Evolutionary conservation across 1,140 invertebrate species (phyloP), one percentile per base, ranked within the genome.

Genomic region (Apis cerana): DNA sequence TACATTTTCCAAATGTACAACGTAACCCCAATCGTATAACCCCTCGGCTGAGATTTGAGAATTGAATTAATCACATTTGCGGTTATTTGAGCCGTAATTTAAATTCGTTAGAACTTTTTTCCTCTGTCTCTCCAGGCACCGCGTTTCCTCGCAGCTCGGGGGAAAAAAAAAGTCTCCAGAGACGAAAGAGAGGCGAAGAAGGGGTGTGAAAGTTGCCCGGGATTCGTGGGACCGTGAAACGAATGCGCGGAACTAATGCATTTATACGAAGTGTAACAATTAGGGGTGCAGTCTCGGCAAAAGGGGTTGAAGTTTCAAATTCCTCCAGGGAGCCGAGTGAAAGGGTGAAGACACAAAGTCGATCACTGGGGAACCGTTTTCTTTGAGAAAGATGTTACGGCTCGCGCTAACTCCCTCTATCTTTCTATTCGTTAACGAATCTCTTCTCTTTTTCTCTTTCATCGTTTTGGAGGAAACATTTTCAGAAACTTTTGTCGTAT

Each of bases 181-280:
- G 88, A 80, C 43, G 56, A 17, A 79, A 79, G 85, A 81, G 74
- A 27, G 74, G 80, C 71, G 80, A 62, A 67, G 75, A 72, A 85
- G 85, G 80, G 80, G 84, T 72, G 77, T 67, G 67, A 75, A 89
- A 89, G 72, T 90, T 88, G 82, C 83, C 83, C 85, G 86, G 85
- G 80, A 89, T 82, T 87, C 85, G 85, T 50, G 76, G 82, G 82
- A 90, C 88, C 91, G 91, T 91, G 91, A 93, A 93, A 93, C 89
- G 91, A 92, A 93, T 93, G 91, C 92, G 81, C 85, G 78, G 71
- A 75, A 85, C 91, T 92, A 92, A 94, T 93, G 91, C 92, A 93
- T 93, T 94, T 94, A 93, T 92, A 94, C 91, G 91, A 93, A 92
- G 93, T 92, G 93, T 91, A 90, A 93, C 92, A 93, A 93, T 94